Conservation (phyloP, 2,113 vertebrate genomes). For the Isurus oxyrinchus region DNA sequence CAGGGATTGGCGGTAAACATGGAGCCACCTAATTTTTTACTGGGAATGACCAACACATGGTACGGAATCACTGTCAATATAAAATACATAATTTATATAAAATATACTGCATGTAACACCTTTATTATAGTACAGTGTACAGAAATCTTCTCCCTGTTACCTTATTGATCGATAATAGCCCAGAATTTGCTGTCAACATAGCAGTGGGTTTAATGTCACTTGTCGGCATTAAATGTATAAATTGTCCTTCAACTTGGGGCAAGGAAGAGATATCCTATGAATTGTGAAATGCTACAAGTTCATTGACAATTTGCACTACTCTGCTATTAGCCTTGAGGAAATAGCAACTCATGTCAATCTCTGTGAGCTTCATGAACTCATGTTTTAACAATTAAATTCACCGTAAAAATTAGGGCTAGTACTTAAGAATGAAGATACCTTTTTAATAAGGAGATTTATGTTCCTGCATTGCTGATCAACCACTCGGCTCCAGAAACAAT, state of each 20-base stretch:
- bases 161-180: not conserved
- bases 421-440: not conserved
- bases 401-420: not conserved
- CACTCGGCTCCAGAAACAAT: not conserved
- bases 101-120: not conserved
- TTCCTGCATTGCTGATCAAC: not conserved
- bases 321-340: not conserved
- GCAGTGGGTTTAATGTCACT: not conserved
- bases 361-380: not conserved
- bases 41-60: constrained; percentile 85
- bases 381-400: not conserved
- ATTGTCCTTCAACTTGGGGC: not conserved
- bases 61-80: constrained; percentile 84
- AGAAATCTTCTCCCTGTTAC: not conserved
- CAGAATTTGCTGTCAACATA: not conserved
- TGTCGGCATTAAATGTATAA: not conserved
- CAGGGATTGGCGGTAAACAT: constrained; percentile 98
- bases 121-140: not conserved
- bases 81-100: not conserved
- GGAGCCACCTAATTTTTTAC: constrained; percentile 93
- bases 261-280: not conserved
- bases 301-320: not conserved
- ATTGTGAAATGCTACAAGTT: not conserved
- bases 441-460: not conserved
- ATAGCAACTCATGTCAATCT: not conserved